A percentile compares a stretch with the other conserved stretches of the same genome.
These are phyloP conservation scores for Microcebus jonahi DNA, from an alignment of 2,113 vertebrate species.

Conservation along the genomic window DNA sequence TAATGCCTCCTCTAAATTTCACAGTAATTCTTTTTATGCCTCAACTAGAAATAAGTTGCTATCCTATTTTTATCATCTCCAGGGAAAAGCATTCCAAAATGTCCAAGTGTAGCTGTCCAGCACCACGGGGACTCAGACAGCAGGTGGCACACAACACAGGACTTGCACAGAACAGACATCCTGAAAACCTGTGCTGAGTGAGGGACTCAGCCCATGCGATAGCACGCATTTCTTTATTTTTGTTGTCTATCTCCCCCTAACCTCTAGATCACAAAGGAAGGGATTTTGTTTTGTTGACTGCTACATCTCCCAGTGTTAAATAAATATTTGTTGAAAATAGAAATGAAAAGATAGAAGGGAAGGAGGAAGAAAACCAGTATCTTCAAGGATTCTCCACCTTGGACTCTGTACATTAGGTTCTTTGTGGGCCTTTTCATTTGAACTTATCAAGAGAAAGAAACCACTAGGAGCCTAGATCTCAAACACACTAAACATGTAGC, in stretches of 20 bases:
- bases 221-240: neutral
- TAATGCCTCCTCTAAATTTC: conserved; percentile 45
- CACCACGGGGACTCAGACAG: neutral
- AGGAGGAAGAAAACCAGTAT: neutral
- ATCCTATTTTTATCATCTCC: conserved; percentile 51
- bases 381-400: neutral
- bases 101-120: neutral
- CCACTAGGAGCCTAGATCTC: neutral
- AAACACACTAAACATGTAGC: neutral
- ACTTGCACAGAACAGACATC: neutral
- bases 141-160: neutral
- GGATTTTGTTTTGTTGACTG: neutral
- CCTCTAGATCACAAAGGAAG: neutral
- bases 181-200: neutral
- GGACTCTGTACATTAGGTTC: neutral
- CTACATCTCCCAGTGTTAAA: neutral
- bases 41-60: conserved; percentile 43
- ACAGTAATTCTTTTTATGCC: conserved; percentile 50
- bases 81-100: neutral
- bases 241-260: neutral
- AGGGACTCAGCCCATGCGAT: neutral
- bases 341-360: neutral
- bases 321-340: neutral
- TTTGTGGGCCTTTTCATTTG: neutral
- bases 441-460: neutral